Percentiles rank a stretch among this genome's conserved stretches.
Evolutionary conservation across 2,797 vertebrate species (phyloP).

Genomic region (Oreochromis grahami): DNA sequence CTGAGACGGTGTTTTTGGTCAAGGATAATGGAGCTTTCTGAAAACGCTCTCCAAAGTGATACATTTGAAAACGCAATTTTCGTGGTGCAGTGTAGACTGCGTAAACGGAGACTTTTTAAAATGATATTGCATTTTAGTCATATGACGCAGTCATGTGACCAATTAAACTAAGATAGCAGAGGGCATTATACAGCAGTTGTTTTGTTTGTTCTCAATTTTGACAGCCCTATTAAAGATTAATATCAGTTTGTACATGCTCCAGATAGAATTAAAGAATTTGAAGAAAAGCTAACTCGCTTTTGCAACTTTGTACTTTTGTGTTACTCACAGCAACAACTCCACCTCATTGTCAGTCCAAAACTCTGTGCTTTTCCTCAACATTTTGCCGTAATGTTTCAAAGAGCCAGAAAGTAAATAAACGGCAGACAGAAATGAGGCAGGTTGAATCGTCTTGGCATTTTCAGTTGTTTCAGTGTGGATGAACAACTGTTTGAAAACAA

Average conservation of each 20-base stretch:
- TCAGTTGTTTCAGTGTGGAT: not conserved
- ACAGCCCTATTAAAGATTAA: no score
- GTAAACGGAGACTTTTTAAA: accelerated
- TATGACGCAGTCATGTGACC: not conserved
- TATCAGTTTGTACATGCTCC: not conserved
- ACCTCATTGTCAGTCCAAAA: not conserved
- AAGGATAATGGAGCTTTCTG: accelerated
- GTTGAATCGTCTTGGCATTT: not conserved
- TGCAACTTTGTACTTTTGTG: not conserved
- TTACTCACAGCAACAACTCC: not conserved
- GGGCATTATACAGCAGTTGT: not conserved
- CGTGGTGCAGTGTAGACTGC: accelerated
- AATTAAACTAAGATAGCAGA: not conserved
- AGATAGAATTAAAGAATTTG: no score
- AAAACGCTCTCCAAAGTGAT: not conserved
- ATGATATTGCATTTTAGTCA: not conserved
- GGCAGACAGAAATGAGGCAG: not conserved
- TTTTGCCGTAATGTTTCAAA: not conserved
- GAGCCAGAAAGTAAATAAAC: not conserved
- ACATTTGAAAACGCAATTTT: accelerated
- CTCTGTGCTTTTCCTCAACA: not conserved
- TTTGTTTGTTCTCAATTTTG: no score
- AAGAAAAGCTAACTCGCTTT: not conserved
- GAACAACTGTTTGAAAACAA: not conserved
- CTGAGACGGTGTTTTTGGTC: not conserved